Base-by-base conservation (phyloP, 2,888 invertebrate genomes). In the Lissonota sp. region DNA sequence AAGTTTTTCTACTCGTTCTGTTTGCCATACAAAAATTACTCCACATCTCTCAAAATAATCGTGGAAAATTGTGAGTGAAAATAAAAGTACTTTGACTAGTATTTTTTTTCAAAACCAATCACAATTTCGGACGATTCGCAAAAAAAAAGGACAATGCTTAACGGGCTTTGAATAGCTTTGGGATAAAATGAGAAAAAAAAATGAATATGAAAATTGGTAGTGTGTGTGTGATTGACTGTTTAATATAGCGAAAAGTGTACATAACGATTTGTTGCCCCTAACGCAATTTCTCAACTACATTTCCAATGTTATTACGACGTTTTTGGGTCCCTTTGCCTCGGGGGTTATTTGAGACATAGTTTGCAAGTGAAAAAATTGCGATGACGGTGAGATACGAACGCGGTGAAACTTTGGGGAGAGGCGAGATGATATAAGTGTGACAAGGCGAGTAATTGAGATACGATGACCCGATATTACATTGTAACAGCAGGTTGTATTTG, bases 401-500 rank as follows among this genome's bases (percentile, higher is more conserved):
- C 79, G 72, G 87, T 86, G 89, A 86, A 85, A 87, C 88, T 90
- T 90, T 84, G 85, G 89, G 87, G 89, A 90, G 89, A 90, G 83
- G 26, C 26, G 26, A 26, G 26, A 26, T 86, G 89, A 88, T 85
- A 87, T 90, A 91, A 92, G 92, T 92, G 92, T 92, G 92, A 92
- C 92, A 92, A 92, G 92, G 90, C 89, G 89, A 91, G 88, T 87
- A 83, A 87, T 80, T 85, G 86, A 86, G 84, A 87, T 85, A 83
- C 82, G 58, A 75, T 53, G 49, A 57, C 74, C 78, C 46, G 60
- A 73, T 6, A 72, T 10, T 26, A 44, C 55, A 5, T 16, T n/a
- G 42, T 14, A 37, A 71, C 42, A 26, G 26, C 26, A 26, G 26
- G 26, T 26, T 26, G 1, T 26, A 26, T 26, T 26, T 26, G 26